Evolutionary conservation across 2,113 vertebrate genomes (phyloP).

Genomic region (Psittacara wagleri): DNA sequence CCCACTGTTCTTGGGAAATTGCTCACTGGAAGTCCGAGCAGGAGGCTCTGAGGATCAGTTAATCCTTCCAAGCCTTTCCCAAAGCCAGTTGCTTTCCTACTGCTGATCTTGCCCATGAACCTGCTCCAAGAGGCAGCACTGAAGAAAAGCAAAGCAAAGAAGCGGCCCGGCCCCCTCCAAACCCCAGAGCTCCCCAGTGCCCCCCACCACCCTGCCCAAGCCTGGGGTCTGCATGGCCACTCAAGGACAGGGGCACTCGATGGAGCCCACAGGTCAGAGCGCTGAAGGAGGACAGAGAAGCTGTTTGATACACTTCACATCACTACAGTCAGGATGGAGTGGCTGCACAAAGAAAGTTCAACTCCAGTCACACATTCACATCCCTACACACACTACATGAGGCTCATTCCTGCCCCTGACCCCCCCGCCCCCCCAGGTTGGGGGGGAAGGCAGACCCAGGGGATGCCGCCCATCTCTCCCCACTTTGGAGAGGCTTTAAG

Average conservation of each 20-base stretch:
- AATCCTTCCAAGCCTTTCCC: not conserved
- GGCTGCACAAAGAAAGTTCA: not conserved
- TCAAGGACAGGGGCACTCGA: not conserved
- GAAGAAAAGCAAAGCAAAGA: not conserved
- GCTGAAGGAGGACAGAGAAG: not conserved
- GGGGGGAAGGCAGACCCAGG: not conserved
- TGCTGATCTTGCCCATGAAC: not conserved
- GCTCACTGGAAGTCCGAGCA: not conserved
- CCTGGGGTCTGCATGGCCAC: not conserved
- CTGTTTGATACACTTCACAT: accelerated
- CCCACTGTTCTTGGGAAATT: accelerated
- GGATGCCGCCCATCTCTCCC: not conserved
- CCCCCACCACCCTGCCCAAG: not conserved
- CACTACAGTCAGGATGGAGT: not conserved
- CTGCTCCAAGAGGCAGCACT: not conserved
- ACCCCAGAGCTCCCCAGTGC: not conserved
- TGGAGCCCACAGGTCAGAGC: not conserved
- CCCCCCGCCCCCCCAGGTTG: not conserved
- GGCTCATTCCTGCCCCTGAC: not conserved
- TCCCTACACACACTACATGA: accelerated
- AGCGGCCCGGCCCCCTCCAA: not conserved
- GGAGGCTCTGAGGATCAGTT: not conserved
- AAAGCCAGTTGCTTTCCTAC: not conserved
- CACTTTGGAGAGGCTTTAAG: not conserved
- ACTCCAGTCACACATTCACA: accelerated